phyloP scores from a whole-genome alignment of 2,888 invertebrate genomes.

The Platerodrilus igneus region DNA sequence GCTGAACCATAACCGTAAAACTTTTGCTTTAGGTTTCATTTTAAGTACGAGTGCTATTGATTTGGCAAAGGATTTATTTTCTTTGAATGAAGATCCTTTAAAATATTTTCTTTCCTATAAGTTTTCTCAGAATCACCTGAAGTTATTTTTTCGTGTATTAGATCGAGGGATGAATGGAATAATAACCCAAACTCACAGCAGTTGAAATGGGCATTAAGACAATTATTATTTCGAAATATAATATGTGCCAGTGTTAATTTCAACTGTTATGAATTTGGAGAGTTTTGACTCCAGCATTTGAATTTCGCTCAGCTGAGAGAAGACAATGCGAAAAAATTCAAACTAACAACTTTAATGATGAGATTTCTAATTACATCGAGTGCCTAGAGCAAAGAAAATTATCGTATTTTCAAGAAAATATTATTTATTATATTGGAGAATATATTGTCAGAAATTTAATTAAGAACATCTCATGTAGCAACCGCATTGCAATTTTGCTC shows the following conservation, averaged over 20 bases:
- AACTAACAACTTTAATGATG: neutral
- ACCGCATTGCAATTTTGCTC: neutral
- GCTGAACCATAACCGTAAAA: slow-evolving; percentile 9
- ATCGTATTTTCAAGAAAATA: slow-evolving; percentile 14
- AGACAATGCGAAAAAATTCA: neutral
- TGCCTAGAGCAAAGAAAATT: neutral
- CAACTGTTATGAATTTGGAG: slow-evolving; percentile 17
- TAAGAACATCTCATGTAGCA: neutral
- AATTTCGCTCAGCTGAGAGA: slow-evolving; percentile 17
- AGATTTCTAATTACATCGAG: neutral
- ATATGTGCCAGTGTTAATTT: slow-evolving; percentile 25
- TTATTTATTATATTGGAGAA: slow-evolving; percentile 19
- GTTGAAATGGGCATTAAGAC: slow-evolving; percentile 27
- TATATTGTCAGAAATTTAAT: slow-evolving; percentile 14
- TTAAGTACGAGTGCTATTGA: slow-evolving; percentile 16
- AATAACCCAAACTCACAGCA: slow-evolving; percentile 29
- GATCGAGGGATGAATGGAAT: slow-evolving; percentile 29
- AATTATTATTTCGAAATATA: slow-evolving; percentile 27
- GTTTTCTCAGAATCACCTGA: slow-evolving; percentile 26
- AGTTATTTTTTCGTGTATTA: slow-evolving; percentile 28
- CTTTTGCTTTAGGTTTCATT: too few relatives aligned
- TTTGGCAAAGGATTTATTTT: slow-evolving; percentile 20
- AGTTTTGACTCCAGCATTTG: slow-evolving; percentile 18
- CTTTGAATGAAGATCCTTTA: slow-evolving; percentile 8
- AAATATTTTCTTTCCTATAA: slow-evolving; percentile 24